Evolutionary conservation across 2,113 vertebrate species (phyloP).

Genomic region (Mola mola): DNA sequence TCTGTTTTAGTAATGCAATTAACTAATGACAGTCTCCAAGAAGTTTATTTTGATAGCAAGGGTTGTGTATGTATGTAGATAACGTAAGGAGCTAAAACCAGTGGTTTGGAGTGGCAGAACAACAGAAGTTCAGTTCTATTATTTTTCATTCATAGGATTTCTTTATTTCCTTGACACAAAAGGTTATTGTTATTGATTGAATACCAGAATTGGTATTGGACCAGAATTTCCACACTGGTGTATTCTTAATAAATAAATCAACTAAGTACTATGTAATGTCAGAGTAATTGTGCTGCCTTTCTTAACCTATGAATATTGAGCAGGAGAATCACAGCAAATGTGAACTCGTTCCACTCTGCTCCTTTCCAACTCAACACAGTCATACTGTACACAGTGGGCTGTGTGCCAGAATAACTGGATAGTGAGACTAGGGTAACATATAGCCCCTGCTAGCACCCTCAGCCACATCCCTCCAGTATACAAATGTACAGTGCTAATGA

Average conservation of each 20-base stretch:
- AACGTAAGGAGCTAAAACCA: too few species aligned
- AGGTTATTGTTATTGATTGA: too few species aligned
- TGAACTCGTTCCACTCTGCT: slow-evolving; percentile 56
- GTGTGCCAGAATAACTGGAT: slow-evolving; percentile 47
- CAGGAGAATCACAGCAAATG: slow-evolving; percentile 54
- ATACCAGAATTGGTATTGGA: too few species aligned
- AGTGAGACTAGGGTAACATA: slow-evolving; percentile 57
- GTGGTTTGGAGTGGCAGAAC: too few species aligned
- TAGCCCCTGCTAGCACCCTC: slow-evolving; percentile 45
- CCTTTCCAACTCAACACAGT: slow-evolving; percentile 54
- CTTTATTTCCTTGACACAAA: too few species aligned
- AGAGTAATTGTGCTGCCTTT: slow-evolving; percentile 16
- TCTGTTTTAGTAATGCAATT: too few species aligned
- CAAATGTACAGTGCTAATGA: slow-evolving; percentile 48
- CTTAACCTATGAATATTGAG: slow-evolving; percentile 28
- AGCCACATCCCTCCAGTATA: slow-evolving; percentile 26
- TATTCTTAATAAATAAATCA: slow-evolving; percentile 7
- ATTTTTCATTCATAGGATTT: too few species aligned
- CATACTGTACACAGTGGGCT: slow-evolving; percentile 59
- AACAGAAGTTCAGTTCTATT: too few species aligned
- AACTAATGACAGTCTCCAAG: too few species aligned
- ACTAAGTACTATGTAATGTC: slow-evolving; percentile 3
- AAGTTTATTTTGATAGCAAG: too few species aligned
- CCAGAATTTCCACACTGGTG: too few species aligned
- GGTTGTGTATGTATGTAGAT: too few species aligned